Conservation (phyloP, 2,888 invertebrate genomes). For the Parasteatoda lunata region DNA sequence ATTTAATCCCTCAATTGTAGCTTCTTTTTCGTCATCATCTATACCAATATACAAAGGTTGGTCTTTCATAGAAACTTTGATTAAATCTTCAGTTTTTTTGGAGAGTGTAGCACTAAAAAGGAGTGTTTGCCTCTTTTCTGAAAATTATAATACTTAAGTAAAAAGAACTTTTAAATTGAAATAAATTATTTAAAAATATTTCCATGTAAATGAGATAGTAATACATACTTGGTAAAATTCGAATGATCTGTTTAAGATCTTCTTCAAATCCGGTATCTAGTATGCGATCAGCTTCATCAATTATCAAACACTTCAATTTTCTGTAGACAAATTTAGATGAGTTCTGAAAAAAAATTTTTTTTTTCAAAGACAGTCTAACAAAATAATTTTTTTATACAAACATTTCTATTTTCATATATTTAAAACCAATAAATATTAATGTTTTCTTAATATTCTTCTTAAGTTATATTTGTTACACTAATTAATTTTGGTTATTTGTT, state of each 20-base stretch:
- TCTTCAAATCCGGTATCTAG: slow-evolving; percentile 98
- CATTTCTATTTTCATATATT: no score
- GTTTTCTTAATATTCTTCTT: no score
- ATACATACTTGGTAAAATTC: slow-evolving; percentile 86
- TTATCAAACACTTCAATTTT: slow-evolving; percentile 93
- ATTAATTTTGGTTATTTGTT: no score
- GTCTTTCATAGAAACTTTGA: slow-evolving; percentile 90
- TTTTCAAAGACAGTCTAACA: not conserved
- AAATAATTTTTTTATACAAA: no score
- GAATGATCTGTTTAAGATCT: slow-evolving; percentile 95
- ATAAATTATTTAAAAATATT: not conserved
- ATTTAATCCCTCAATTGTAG: slow-evolving; percentile 78
- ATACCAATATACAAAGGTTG: slow-evolving; percentile 96
- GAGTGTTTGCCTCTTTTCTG: slow-evolving; percentile 96
- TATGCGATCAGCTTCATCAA: slow-evolving; percentile 98
- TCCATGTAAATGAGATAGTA: not conserved
- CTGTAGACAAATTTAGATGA: slow-evolving; percentile 93
- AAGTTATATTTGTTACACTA: no score
- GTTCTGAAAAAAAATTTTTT: slow-evolving; percentile 78
- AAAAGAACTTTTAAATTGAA: slow-evolving; percentile 3
- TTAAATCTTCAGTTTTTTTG: slow-evolving; percentile 90
- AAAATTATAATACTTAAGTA: slow-evolving; percentile 71
- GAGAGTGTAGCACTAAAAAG: slow-evolving; percentile 97
- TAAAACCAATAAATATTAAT: no score
- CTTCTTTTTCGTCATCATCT: slow-evolving; percentile 82